phyloP scores from a whole-genome alignment of 92 coral and sea anemone genomes.

The Phenganax subtilis region DNA sequence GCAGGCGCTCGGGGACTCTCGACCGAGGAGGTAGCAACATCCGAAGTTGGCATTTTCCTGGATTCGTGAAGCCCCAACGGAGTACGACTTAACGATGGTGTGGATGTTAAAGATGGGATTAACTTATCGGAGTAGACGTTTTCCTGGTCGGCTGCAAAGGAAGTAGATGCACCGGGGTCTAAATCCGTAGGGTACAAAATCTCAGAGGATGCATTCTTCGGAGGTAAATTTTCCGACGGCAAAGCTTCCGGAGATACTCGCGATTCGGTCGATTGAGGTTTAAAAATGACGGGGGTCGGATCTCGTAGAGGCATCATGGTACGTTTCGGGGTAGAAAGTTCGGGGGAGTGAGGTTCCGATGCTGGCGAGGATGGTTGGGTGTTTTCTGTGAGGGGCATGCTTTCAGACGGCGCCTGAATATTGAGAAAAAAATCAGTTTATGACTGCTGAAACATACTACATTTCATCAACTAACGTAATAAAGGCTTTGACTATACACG shows the following conservation, averaged over 20 bases:
- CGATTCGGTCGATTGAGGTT: background rate
- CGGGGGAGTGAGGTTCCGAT: background rate
- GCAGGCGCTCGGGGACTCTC: background rate
- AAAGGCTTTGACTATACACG: background rate
- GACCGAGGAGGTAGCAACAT: background rate
- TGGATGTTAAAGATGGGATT: background rate
- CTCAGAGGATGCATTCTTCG: background rate
- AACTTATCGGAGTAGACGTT: background rate
- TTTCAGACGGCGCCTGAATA: constrained; percentile 1
- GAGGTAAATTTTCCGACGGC: background rate
- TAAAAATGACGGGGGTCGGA: background rate
- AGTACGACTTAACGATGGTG: background rate
- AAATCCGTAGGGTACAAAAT: background rate
- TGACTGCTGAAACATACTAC: too few relatives aligned
- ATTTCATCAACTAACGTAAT: background rate
- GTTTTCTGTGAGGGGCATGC: background rate
- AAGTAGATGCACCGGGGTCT: background rate
- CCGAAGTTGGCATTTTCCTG: background rate
- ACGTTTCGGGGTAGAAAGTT: background rate
- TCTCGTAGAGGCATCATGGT: constrained; percentile 34
- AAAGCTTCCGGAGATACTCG: background rate
- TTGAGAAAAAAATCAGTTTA: background rate
- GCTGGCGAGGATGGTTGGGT: constrained; percentile 1
- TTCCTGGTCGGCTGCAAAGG: background rate
- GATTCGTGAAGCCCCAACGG: background rate